Base-by-base conservation (phyloP, 2,113 vertebrate species). In the Leiothrix lutea region DNA sequence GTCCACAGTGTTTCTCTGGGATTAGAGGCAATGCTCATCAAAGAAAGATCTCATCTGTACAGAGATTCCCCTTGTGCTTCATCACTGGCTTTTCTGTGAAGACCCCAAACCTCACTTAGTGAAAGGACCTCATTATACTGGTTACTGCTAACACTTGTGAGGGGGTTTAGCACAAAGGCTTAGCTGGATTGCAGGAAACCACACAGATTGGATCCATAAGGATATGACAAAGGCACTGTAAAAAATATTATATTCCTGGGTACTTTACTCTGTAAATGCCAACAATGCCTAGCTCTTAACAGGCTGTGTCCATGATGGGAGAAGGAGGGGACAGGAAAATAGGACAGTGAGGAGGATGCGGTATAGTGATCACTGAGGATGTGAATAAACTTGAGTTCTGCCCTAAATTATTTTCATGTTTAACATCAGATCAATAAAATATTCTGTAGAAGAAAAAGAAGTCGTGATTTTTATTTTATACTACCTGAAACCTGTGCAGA, bases 1-100 rank as follows among this genome's bases (percentile, higher is more conserved):
- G 11, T 44, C 25, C 53, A 57, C 23, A 67, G 50, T 5, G 5
- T 77, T 88, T 91, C 64, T 96, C 70, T 86, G 80, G 82, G 40
- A 95, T 96, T 79, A 95, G 84, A 96, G 81, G 28, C 25, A 51
- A 31, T 58, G 51, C 38, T 80, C 44, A 90, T 92, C 94, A 96
- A 95, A 95, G 90, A 51, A 77, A 89, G 60, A 83, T 62, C 60
- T 95, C 42, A 74, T 57, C 87, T 75, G 14, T 57, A 53, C 48
- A 53, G 42, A 81, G 47, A 71, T 74, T 24, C 26, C 69, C 70
- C 16, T 10, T 10, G 50, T 56, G 16, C 72, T 70, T 91, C 80
- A 35, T 61, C 61, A 17, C 36, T 72, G 60, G 3, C 25, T 75
- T 79, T 86, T 45, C 72, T 74, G 6, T 84, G 92, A 65, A 72